Percentiles rank a stretch among this genome's conserved stretches.
Evolutionary conservation across 2,113 vertebrate genomes (phyloP).

Genomic region (Crotophaga sulcirostris): DNA sequence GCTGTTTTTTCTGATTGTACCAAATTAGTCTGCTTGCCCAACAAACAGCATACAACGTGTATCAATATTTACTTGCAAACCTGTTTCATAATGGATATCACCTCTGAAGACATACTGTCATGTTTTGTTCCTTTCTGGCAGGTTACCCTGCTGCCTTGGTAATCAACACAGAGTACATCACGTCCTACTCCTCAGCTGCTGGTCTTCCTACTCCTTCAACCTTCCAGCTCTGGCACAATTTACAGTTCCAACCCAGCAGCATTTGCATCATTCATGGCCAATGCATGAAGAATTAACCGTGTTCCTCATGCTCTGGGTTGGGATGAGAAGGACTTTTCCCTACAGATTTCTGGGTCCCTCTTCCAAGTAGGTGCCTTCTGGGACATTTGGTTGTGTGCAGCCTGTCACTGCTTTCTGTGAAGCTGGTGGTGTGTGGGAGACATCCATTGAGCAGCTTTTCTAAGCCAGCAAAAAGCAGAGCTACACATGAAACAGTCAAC

Average conservation of each 20-base stretch:
- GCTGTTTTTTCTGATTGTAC: neutral
- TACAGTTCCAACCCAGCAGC: neutral
- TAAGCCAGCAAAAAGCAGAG: neutral
- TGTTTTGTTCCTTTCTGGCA: neutral
- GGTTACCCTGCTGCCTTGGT: neutral
- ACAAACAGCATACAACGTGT: neutral
- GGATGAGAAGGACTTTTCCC: neutral
- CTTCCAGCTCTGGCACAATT: neutral
- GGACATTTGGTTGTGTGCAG: neutral
- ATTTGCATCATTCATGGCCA: neutral
- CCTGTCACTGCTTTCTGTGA: neutral
- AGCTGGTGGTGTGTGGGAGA: neutral
- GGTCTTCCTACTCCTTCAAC: neutral
- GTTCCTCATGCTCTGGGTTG: neutral
- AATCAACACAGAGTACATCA: neutral
- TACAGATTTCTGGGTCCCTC: neutral
- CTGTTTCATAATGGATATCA: neutral
- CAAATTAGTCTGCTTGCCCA: neutral
- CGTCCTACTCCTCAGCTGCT: neutral
- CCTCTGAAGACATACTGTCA: neutral
- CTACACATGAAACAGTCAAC: neutral
- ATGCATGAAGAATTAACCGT: neutral
- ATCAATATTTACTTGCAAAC: neutral
- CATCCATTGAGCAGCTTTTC: neutral
- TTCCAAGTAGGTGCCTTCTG: neutral